Base-by-base conservation (phyloP, 2,888 invertebrate genomes). In the Epinotia ramella region DNA sequence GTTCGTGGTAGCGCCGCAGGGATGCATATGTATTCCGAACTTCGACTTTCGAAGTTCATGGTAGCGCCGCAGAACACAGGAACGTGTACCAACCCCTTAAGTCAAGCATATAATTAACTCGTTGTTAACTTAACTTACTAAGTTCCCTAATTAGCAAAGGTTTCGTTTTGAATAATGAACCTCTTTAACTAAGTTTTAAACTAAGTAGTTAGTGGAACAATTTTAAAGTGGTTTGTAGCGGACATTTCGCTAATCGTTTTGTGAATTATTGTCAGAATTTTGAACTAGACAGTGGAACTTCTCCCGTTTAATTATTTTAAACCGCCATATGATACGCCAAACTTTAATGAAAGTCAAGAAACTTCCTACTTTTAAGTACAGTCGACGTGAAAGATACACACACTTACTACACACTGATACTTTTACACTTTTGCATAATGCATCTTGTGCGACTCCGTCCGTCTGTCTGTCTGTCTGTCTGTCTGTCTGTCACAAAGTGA, bases 101-200 rank as follows among this genome's bases (percentile, higher is more conserved):
- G 6, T 5, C 44, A 49, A 64, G 24, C 28, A 1, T 24, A 33
- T 57, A 76, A 67, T 76, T 71, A 56, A 76, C 66, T 56, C 71
- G 11, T 67, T 63, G 46, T 59, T 64, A 74, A 69, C 40, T 63
- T 33, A 28, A 71, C 71, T 65, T 65, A 53, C 6, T 53, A n/a
- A n/a, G 53, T 67, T 64, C 53, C 56, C 65, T 72, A 72, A 76
- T 72, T 72, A 67, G 72, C 67, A 20, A 46, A 76, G 59, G 2
- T 20, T 72, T 66, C 60, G 12, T 66, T 70, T 33, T 62, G 71
- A 75, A 75, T 75, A 71, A 60, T 49, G 46, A 44, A 72, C 16
- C 18, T 13, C 33, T 70, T 49, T 57, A 69, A 64, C 76, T 13
- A 66, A 76, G 62, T 76, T 76, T 46, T 40, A 40, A 40, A 7